phyloP scores from a whole-genome alignment of 2,888 invertebrate species.

The Nomada flava region DNA sequence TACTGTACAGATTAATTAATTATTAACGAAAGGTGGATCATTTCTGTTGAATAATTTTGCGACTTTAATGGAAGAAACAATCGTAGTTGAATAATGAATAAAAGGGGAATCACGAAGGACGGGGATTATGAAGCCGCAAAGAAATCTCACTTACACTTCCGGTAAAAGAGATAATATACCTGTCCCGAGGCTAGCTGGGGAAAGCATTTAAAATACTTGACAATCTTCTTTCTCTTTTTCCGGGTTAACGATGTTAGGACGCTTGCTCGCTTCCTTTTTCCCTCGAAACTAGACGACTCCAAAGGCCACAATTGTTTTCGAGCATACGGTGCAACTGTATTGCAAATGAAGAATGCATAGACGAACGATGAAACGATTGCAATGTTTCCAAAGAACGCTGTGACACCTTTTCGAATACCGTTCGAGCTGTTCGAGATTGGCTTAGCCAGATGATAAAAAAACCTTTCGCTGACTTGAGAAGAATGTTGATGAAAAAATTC shows the following conservation, averaged over 20 bases:
- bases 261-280: slow-evolving; percentile 38
- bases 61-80: not conserved
- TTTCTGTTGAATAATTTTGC: too few species aligned
- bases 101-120: slow-evolving; percentile 27
- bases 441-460: slow-evolving; percentile 14
- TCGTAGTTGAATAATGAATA: not conserved
- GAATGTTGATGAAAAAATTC: slow-evolving; percentile 43
- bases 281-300: slow-evolving; percentile 10
- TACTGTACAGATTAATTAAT: too few species aligned
- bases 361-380: not conserved
- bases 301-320: not conserved
- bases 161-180: slow-evolving; percentile 44
- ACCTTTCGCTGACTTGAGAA: slow-evolving; percentile 23
- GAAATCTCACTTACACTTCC: slow-evolving; percentile 51
- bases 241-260: slow-evolving; percentile 46
- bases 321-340: not conserved
- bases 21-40: too few species aligned
- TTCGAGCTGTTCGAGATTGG: slow-evolving; percentile 17
- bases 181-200: slow-evolving; percentile 36
- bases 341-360: not conserved
- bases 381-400: slow-evolving; percentile 1
- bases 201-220: slow-evolving; percentile 56
- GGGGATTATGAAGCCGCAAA: slow-evolving; percentile 10
- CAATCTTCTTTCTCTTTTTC: slow-evolving; percentile 57
- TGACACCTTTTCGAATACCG: slow-evolving; percentile 38